Base-by-base conservation (phyloP, 1,140 invertebrate genomes). In the Sitobion miscanthi region DNA sequence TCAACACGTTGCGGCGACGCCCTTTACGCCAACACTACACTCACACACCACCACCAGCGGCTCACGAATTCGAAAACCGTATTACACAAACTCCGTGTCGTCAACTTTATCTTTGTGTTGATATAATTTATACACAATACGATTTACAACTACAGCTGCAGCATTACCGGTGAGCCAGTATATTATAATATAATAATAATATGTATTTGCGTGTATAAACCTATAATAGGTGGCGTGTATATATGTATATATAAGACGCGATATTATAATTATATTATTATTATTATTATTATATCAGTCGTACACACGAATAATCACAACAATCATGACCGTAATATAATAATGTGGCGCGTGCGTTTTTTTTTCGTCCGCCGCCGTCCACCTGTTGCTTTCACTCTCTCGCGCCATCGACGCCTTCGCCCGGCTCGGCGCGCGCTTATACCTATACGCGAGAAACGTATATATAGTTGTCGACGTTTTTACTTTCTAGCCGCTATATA, bases 301-400 rank as follows among this genome's bases (percentile, higher is more conserved):
- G 77, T 38, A 83, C 77, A 83, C 77, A 83, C 77, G 35, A 85
- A 85, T 85, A 42, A 85, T 85, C 38, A 85, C 38, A 85, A 42
- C 23, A 42, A 45, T 83, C 77, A 83, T 83, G 77, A 38, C 35
- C 35, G 35, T 83, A 35, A 83, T 38, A 83, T 85, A 85, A 85
- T 42, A 85, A 85, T 45, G 83, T 54, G 47, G 87, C 87, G 87
- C 47, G 47, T 35, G 87, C 87, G n/a, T 54, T 62, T 90, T 90
- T 90, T 90, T 89, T 90, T 45, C 52, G 0, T 30, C 54, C 54
- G 11, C 38, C 54, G 52, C 25, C 62, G 62, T 90, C 54, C 30
- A 54, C 35, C 88, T 89, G 49, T 90, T 69, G 54, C 89, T 90
- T 69, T 90, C 89, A 69, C 89, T 62, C 89, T 62, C 57, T 62